Evolutionary conservation across 2,113 vertebrate species (phyloP).

Genomic region (Pimephales promelas): DNA sequence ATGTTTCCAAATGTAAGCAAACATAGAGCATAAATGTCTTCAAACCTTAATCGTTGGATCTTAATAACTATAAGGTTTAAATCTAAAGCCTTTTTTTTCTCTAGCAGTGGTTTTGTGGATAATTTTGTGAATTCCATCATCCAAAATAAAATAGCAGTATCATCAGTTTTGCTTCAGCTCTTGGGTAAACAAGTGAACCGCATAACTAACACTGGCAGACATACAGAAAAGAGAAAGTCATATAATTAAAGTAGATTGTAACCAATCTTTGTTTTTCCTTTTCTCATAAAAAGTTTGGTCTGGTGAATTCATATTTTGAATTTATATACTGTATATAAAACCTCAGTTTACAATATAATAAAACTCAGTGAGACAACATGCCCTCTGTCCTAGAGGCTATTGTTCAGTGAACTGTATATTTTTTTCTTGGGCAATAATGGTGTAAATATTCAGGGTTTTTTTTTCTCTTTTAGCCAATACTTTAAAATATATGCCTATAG

Average conservation of each 20-base stretch:
- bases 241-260: neutral
- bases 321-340: no score
- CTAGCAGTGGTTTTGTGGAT: neutral
- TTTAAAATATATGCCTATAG: neutral
- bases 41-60: neutral
- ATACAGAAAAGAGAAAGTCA: neutral
- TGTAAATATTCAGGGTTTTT: neutral
- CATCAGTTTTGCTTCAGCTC: constrained; percentile 9
- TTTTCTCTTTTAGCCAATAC: neutral
- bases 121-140: neutral
- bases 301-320: neutral
- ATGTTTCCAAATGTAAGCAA: neutral
- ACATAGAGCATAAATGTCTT: neutral
- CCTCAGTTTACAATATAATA: no score
- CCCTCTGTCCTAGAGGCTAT: neutral
- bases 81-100: neutral
- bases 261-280: neutral
- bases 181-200: neutral
- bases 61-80: neutral
- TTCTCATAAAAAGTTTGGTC: neutral
- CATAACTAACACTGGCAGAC: neutral
- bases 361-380: neutral
- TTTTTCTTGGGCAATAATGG: neutral
- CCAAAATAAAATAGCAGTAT: neutral
- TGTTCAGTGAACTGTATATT: neutral